A percentile compares a stretch with the other conserved stretches of the same genome.
These are phyloP conservation scores for Drosophila sechellia DNA, from an alignment of 1,140 invertebrate genomes.

Conservation along the genomic window DNA sequence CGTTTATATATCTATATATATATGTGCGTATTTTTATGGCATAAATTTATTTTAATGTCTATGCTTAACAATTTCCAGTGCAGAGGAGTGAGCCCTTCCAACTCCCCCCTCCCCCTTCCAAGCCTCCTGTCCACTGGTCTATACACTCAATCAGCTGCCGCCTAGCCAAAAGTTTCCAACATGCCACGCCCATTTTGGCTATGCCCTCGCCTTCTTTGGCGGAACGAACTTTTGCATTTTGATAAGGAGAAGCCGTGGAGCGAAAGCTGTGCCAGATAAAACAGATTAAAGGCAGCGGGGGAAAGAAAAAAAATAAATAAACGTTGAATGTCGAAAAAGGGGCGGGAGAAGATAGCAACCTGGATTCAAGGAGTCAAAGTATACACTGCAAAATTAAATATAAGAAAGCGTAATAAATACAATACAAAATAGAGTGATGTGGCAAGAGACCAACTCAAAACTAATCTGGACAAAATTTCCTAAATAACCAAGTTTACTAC, in stretches of 20 bases:
- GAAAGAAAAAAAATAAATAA: conserved; percentile 1
- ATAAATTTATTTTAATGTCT: conserved; percentile 83
- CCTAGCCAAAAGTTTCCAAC: conserved; percentile 56
- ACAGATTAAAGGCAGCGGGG: conserved; percentile 58
- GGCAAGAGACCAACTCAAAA: background rate
- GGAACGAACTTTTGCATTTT: conserved; percentile 72
- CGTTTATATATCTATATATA: conserved; percentile 12
- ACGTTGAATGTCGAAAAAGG: conserved; percentile 16
- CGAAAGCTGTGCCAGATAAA: conserved; percentile 58
- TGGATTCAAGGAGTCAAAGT: background rate
- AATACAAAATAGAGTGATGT: too few species aligned
- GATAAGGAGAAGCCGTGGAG: conserved; percentile 53
- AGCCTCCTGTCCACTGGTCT: conserved; percentile 31
- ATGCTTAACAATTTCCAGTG: conserved; percentile 76
- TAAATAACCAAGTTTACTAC: too few species aligned
- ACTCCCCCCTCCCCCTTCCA: background rate
- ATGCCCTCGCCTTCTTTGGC: background rate
- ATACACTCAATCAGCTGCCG: conserved; percentile 60
- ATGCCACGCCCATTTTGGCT: conserved; percentile 23
- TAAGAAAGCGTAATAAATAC: background rate
- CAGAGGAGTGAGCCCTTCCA: conserved; percentile 6
- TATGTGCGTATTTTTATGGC: conserved; percentile 58
- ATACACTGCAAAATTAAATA: background rate
- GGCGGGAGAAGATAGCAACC: conserved; percentile 3
- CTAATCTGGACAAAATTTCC: too few species aligned